Percentiles rank a stretch among this genome's conserved stretches.
These are phyloP conservation scores for Aviceda subcristata DNA, from an alignment of 2,113 vertebrate genomes.

Conservation along the genomic window DNA sequence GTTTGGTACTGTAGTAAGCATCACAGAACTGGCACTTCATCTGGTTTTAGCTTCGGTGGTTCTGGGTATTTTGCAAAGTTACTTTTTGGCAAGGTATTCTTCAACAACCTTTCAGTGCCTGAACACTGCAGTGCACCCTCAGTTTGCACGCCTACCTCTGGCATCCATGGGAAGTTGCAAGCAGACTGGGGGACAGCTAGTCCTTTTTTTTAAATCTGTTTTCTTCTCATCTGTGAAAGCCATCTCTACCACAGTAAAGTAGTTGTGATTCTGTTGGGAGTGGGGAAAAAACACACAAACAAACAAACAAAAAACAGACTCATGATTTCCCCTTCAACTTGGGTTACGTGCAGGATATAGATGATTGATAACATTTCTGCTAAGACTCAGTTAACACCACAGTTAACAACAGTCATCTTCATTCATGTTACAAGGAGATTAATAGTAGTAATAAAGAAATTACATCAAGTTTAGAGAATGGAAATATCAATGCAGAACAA, in stretches of 20 bases:
- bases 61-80: neutral
- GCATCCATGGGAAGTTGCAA: neutral
- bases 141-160: neutral
- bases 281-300: no score
- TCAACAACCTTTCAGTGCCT: neutral
- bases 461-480: neutral
- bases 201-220: neutral
- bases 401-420: neutral
- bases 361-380: neutral
- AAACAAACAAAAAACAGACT: neutral
- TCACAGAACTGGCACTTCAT: neutral
- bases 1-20: neutral
- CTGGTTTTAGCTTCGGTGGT: neutral
- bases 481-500: neutral
- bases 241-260: neutral
- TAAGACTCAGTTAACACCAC: neutral
- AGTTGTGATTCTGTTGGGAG: neutral
- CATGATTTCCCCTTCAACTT: neutral
- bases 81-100: neutral
- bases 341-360: neutral
- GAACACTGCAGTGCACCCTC: accelerated
- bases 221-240: neutral
- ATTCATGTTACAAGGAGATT: neutral
- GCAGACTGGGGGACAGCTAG: neutral
- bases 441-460: neutral